Conservation (phyloP, 2,888 invertebrate genomes). For the Catocala fraxini region DNA sequence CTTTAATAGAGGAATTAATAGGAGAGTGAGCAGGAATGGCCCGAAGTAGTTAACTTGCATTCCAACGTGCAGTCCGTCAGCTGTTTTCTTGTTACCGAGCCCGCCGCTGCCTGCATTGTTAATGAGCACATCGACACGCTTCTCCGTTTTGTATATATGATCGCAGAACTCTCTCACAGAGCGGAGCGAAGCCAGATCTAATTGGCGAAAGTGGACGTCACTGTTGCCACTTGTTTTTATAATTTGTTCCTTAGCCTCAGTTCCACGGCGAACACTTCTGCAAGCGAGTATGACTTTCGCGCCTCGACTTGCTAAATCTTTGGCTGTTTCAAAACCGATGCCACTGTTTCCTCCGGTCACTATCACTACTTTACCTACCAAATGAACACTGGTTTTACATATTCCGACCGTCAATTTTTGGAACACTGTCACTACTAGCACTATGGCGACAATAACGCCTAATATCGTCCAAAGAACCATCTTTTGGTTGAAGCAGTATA, state of each 20-base stretch:
- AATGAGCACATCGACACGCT: constrained; percentile 86
- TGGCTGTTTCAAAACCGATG: constrained; percentile 85
- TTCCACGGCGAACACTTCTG: constrained; percentile 74
- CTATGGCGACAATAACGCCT: constrained; percentile 52
- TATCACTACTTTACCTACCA: constrained; percentile 82
- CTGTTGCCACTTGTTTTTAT: constrained; percentile 72
- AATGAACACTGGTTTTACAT: constrained; percentile 78
- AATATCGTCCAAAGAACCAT: constrained; percentile 63
- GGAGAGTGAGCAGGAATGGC: constrained; percentile 91
- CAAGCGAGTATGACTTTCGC: constrained; percentile 85
- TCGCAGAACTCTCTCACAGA: constrained; percentile 88
- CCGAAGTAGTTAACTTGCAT: constrained; percentile 92
- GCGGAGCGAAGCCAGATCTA: constrained; percentile 80
- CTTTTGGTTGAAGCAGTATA: constrained; percentile 31
- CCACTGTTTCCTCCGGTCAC: constrained; percentile 84
- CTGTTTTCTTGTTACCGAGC: constrained; percentile 83
- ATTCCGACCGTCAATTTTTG: constrained; percentile 78
- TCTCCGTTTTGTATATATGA: constrained; percentile 80
- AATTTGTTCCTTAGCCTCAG: constrained; percentile 73
- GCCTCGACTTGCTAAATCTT: constrained; percentile 82
- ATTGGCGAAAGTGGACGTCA: constrained; percentile 68
- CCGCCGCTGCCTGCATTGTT: constrained; percentile 88
- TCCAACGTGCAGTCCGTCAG: constrained; percentile 90
- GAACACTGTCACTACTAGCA: constrained; percentile 70
- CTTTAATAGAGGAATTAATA: constrained; percentile 85